A percentile compares a stretch with the other conserved stretches of the same genome.
phyloP scores from a whole-genome alignment of 2,797 vertebrate species.

The Oreortyx pictus region DNA sequence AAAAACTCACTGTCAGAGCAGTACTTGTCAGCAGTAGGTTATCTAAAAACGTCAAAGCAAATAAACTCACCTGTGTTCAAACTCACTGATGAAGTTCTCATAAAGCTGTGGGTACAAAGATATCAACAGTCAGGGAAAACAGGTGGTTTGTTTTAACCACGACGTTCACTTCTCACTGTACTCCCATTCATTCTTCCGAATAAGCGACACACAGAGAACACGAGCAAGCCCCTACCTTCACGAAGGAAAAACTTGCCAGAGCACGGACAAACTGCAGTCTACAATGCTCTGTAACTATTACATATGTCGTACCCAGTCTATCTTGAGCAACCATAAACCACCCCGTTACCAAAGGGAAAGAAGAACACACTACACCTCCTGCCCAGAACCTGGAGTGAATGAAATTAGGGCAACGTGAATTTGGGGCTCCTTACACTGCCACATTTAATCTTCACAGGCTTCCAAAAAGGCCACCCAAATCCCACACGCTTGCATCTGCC shows the following conservation, averaged over 20 bases:
- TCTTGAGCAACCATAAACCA: rapidly evolving
- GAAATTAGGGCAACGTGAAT: rapidly evolving
- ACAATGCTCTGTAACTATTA: no score
- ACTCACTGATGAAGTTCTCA: conserved; percentile 97
- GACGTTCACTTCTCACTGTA: rapidly evolving
- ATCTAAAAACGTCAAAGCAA: not conserved
- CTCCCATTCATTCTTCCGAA: not conserved
- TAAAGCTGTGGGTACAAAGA: conserved; percentile 85
- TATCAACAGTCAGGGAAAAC: not conserved
- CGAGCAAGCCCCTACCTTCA: rapidly evolving
- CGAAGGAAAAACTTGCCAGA: rapidly evolving
- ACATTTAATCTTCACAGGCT: rapidly evolving
- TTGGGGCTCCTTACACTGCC: rapidly evolving
- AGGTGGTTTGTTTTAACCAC: rapidly evolving
- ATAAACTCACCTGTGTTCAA: conserved; percentile 93
- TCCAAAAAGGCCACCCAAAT: rapidly evolving
- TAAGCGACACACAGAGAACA: rapidly evolving
- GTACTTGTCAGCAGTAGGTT: not conserved
- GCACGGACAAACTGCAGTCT: rapidly evolving
- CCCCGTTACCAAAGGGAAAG: rapidly evolving
- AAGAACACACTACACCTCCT: rapidly evolving
- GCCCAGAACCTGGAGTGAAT: rapidly evolving
- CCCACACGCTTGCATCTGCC: rapidly evolving
- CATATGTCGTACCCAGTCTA: no score
- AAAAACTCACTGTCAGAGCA: not conserved